These are phyloP conservation scores for Caiman crocodilus DNA, from an alignment of 2,797 vertebrate genomes.

Conservation along the genomic window DNA sequence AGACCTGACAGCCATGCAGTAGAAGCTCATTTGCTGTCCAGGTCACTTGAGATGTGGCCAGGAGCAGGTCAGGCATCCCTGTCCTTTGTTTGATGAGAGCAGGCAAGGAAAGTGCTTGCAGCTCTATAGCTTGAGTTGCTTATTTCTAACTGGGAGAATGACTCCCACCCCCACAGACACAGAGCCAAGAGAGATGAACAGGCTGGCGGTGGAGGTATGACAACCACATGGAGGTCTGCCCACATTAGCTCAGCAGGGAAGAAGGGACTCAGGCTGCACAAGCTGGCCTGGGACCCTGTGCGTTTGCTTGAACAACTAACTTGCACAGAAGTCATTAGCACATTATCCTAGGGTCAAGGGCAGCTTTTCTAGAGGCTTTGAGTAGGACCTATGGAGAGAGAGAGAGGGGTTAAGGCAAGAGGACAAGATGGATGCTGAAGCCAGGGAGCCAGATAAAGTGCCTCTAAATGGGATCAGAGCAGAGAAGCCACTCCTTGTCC, in stretches of 20 bases:
- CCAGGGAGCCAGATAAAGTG: background rate
- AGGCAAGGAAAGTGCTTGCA: background rate
- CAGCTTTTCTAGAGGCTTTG: background rate
- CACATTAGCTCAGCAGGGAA: no score
- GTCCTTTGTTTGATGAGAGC: accelerated
- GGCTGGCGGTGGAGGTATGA: no score
- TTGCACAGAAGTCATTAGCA: no score
- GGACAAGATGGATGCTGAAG: background rate
- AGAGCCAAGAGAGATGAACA: no score
- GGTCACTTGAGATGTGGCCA: accelerated
- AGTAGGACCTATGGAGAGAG: background rate
- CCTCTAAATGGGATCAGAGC: background rate
- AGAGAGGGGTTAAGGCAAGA: background rate
- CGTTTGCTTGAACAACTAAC: no score
- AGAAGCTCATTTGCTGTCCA: background rate
- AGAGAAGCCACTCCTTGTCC: background rate
- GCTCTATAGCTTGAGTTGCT: background rate
- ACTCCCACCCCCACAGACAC: accelerated
- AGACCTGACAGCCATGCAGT: background rate
- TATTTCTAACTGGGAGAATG: background rate
- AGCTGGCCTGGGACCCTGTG: no score
- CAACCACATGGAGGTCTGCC: no score
- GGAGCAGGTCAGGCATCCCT: background rate
- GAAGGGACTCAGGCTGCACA: no score
- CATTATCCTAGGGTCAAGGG: background rate